A percentile compares a stretch with the other conserved stretches of the same genome.
These are phyloP conservation scores for Empidonax traillii DNA, from an alignment of 2,113 vertebrate genomes.

Conservation along the genomic window DNA sequence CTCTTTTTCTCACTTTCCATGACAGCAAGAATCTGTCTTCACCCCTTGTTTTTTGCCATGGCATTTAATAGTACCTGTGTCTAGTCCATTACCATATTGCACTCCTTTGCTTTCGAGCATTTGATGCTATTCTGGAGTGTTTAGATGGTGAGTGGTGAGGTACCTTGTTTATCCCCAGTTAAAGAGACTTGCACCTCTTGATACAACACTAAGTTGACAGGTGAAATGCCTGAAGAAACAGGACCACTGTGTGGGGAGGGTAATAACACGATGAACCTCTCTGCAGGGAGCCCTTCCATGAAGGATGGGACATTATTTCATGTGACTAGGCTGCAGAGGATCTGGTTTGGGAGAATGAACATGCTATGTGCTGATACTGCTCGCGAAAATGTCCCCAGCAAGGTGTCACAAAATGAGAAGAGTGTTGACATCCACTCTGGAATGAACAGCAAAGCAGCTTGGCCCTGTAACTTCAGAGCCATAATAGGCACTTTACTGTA, in stretches of 20 bases:
- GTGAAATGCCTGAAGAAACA: not conserved
- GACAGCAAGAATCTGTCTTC: not conserved
- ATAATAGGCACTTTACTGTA: not conserved
- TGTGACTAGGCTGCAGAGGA: not conserved
- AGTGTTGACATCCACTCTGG: not conserved
- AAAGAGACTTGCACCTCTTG: not conserved
- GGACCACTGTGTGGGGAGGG: not conserved
- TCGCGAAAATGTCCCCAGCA: not conserved
- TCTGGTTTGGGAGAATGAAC: not conserved
- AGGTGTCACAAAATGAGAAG: not conserved
- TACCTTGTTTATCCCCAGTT: not conserved
- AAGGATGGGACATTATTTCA: not conserved
- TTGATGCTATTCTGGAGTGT: not conserved
- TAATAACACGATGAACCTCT: not conserved
- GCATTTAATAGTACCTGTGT: not conserved
- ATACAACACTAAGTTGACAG: not conserved
- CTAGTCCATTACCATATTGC: not conserved
- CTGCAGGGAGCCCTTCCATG: not conserved
- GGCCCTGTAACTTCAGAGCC: not conserved
- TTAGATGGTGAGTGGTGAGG: not conserved
- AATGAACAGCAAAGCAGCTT: not conserved
- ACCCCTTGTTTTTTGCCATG: not conserved
- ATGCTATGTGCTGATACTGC: not conserved
- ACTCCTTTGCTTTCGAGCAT: not conserved
- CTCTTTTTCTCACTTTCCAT: not conserved